phyloP scores from a whole-genome alignment of 2,113 vertebrate species.

The Crotalus helleri region DNA sequence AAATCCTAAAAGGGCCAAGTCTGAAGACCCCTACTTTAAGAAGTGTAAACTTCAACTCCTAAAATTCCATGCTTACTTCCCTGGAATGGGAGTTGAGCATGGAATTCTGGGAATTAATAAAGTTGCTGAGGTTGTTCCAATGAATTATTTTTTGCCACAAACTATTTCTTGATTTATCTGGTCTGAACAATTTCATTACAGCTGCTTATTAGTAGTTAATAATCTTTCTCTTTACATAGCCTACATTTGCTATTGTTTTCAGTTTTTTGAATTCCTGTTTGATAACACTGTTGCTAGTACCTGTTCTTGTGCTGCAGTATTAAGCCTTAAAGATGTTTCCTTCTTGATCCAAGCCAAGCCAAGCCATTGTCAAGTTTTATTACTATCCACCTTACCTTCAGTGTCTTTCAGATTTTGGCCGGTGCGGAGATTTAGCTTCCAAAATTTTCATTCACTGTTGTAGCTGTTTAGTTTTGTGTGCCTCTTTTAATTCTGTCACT shows the following conservation, averaged over 20 bases:
- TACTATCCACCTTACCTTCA: background rate
- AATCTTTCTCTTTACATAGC: background rate
- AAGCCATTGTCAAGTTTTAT: background rate
- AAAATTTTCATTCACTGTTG: background rate
- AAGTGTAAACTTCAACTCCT: no score
- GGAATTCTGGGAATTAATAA: background rate
- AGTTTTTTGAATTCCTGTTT: background rate
- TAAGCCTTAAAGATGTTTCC: background rate
- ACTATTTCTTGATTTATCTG: background rate
- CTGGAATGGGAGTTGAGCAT: no score
- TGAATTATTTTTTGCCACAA: background rate
- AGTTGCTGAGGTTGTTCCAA: background rate
- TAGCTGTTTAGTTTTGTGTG: background rate
- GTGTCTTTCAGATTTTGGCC: background rate
- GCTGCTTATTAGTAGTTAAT: background rate
- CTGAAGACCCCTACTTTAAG: no score
- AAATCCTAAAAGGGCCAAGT: no score
- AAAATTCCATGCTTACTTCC: no score
- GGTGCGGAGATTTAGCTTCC: background rate
- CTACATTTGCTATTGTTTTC: background rate
- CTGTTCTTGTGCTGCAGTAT: background rate
- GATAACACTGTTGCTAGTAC: background rate
- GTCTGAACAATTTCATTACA: background rate
- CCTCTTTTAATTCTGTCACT: background rate
- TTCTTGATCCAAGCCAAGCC: background rate